Conservation (phyloP, 2,113 vertebrate genomes). For the Piliocolobus tephrosceles region DNA sequence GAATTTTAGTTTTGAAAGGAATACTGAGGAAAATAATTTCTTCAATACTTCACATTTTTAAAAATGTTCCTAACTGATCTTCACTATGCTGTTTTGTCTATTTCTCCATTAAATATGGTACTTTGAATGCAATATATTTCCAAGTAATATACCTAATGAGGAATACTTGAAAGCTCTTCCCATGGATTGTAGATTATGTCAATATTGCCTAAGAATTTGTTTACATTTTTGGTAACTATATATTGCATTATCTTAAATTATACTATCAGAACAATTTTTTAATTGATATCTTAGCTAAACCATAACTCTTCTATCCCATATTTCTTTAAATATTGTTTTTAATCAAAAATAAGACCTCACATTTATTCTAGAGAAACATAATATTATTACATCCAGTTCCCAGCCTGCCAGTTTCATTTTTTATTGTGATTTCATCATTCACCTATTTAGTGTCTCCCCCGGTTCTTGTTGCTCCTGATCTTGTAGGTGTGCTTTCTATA, state of each 20-base stretch:
- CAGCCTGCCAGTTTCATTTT: neutral
- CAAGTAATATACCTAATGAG: neutral
- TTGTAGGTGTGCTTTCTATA: neutral
- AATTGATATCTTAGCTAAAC: neutral
- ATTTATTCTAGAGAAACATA: neutral
- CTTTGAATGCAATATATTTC: neutral
- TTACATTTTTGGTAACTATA: neutral
- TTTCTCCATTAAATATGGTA: neutral
- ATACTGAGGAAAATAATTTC: neutral
- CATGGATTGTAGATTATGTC: neutral
- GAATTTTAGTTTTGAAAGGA: neutral
- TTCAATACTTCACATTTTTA: neutral
- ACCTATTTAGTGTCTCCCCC: neutral
- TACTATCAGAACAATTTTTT: neutral
- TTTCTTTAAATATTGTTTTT: constrained; percentile 3
- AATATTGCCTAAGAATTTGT: neutral
- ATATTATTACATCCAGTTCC: neutral
- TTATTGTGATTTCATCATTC: neutral
- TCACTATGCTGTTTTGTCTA: neutral
- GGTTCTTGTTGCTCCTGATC: neutral
- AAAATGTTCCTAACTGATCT: neutral
- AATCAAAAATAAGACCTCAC: neutral
- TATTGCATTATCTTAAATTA: neutral
- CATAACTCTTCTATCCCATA: neutral
- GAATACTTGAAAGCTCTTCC: neutral